Percentiles rank a stretch among this genome's conserved stretches.
phyloP scores from a whole-genome alignment of 2,797 vertebrate species.

The Sciurus vulgaris region DNA sequence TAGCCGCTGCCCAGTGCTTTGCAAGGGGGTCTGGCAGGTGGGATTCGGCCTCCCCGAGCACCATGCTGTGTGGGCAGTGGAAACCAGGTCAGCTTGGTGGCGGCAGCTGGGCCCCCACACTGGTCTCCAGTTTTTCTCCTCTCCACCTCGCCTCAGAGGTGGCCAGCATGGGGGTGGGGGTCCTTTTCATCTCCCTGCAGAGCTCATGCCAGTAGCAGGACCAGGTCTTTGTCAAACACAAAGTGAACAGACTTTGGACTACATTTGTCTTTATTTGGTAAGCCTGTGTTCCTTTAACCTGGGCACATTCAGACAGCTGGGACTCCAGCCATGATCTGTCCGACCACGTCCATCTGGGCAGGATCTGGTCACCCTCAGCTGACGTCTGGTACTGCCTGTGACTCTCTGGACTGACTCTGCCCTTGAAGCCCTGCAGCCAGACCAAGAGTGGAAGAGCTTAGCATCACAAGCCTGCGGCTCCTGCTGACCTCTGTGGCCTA shows the following conservation, averaged over 20 bases:
- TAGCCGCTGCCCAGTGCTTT: too few relatives aligned
- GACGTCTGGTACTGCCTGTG: conserved; percentile 61
- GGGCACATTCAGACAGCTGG: conserved; percentile 83
- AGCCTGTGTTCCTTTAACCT: conserved; percentile 69
- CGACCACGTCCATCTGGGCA: conserved; percentile 73
- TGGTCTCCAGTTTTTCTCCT: accelerated
- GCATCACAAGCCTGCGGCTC: neutral
- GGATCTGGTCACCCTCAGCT: conserved; percentile 74
- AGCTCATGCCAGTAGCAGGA: too few relatives aligned
- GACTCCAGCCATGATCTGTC: conserved; percentile 22
- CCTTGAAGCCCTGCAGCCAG: conserved; percentile 68
- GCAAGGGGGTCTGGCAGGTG: accelerated
- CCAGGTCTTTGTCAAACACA: conserved; percentile 75
- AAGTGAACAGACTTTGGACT: conserved; percentile 80
- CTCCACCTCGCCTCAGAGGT: accelerated
- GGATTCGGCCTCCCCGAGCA: neutral
- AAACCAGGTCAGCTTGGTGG: neutral
- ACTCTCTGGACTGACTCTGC: conserved; percentile 73
- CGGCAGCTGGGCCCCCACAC: neutral
- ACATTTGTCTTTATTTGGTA: conserved; percentile 79
- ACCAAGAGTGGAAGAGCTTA: neutral
- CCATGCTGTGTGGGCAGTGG: neutral
- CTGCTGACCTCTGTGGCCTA: conserved; percentile 58
- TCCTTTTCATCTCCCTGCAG: neutral
- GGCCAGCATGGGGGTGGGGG: too few relatives aligned